These are phyloP conservation scores for Scrobipalpa atriplicella DNA, from an alignment of 2,888 invertebrate genomes.

Conservation along the genomic window DNA sequence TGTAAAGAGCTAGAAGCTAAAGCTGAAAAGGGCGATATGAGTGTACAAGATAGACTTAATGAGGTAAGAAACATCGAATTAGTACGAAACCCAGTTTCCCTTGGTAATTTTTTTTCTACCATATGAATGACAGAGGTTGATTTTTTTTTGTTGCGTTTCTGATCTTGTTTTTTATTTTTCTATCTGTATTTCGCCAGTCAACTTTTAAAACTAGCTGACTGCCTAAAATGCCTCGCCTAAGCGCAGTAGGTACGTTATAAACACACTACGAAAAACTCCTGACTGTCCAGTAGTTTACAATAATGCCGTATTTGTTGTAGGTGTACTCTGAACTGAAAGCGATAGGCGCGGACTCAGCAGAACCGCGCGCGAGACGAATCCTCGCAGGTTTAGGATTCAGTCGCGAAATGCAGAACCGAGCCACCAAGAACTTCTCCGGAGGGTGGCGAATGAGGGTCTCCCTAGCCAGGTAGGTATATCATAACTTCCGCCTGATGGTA, in stretches of 20 bases:
- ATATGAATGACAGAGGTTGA: too few relatives aligned
- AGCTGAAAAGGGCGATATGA: conserved; percentile 88
- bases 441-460: conserved; percentile 99
- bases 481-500: neutral
- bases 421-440: conserved; percentile 94
- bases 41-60: conserved; percentile 90
- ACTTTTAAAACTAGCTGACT: too few relatives aligned
- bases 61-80: conserved; percentile 76
- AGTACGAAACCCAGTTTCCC: too few relatives aligned
- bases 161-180: too few relatives aligned
- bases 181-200: too few relatives aligned
- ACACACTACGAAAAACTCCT: too few relatives aligned
- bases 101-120: neutral
- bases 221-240: too few relatives aligned
- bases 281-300: too few relatives aligned
- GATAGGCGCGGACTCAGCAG: conserved; percentile 98
- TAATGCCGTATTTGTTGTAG: conserved; percentile 65
- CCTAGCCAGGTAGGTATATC: conserved; percentile 86
- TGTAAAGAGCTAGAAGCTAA: conserved; percentile 91
- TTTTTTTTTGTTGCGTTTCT: too few relatives aligned
- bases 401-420: conserved; percentile 93
- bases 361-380: conserved; percentile 97
- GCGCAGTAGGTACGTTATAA: too few relatives aligned
- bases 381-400: conserved; percentile 98
- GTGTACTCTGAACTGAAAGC: conserved; percentile 97